A percentile compares a stretch with the other conserved stretches of the same genome.
Conservation (phyloP, 2,113 vertebrate species). For the Grallaria varia region DNA sequence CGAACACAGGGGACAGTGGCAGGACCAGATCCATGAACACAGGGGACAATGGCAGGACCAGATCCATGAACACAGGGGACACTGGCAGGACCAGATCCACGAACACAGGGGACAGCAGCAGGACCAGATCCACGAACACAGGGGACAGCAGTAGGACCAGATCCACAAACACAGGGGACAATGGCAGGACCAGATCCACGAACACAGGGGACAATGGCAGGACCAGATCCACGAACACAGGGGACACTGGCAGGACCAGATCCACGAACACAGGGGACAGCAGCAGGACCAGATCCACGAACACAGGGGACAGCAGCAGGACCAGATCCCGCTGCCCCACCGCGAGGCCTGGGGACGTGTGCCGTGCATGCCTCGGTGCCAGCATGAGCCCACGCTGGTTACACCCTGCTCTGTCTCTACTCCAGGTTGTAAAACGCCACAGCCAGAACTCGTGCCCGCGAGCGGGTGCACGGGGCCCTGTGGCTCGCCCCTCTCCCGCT, state of each 20-base stretch:
- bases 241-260: accelerated
- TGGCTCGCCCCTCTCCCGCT: background rate
- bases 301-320: accelerated
- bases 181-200: background rate
- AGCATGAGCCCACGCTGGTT: background rate
- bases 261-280: background rate
- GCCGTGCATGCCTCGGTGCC: accelerated
- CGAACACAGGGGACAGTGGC: background rate
- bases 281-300: accelerated
- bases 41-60: background rate
- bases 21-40: background rate
- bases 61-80: background rate
- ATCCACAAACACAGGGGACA: background rate
- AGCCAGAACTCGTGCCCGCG: background rate
- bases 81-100: background rate
- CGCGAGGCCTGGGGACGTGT: accelerated
- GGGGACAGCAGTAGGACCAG: background rate
- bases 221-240: background rate
- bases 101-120: background rate
- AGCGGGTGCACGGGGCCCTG: background rate
- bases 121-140: background rate
- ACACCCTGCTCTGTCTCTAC: background rate
- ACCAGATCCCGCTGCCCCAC: background rate
- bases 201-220: background rate
- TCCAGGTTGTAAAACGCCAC: background rate